phyloP scores from a whole-genome alignment of 2,113 vertebrate genomes.

The Myocastor coypus region DNA sequence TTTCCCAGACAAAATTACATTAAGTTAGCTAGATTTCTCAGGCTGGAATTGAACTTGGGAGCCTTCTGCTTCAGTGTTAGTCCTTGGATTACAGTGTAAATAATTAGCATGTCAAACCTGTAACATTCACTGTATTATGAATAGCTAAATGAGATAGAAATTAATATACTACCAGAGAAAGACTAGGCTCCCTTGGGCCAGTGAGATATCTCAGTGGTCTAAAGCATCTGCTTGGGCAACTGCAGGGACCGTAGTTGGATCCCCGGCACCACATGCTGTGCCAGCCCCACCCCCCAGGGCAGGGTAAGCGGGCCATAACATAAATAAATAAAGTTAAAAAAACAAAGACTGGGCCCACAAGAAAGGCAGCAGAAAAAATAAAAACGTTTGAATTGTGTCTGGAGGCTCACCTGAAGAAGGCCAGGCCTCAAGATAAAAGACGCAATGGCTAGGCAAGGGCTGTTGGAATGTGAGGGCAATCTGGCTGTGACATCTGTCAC shows the following conservation, averaged over 20 bases:
- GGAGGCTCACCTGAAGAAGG: background rate
- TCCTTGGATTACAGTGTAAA: background rate
- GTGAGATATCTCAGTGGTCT: too few relatives aligned
- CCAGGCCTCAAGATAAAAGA: background rate
- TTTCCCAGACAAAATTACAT: background rate
- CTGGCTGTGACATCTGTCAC: too few relatives aligned
- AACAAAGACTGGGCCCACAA: background rate
- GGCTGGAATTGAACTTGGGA: background rate
- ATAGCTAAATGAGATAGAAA: background rate
- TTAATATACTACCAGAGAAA: background rate
- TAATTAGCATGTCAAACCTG: background rate
- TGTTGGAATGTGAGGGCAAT: background rate
- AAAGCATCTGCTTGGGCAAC: too few relatives aligned
- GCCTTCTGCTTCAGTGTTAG: background rate
- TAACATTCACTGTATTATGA: background rate
- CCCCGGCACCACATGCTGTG: too few relatives aligned
- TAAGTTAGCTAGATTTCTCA: background rate
- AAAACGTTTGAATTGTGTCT: background rate
- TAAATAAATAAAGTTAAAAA: too few relatives aligned
- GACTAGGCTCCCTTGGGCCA: background rate
- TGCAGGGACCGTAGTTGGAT: too few relatives aligned
- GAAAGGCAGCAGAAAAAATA: background rate
- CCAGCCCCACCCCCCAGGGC: too few relatives aligned
- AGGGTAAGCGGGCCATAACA: too few relatives aligned
- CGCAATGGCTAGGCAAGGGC: background rate